phyloP scores from a whole-genome alignment of 2,888 invertebrate genomes.

The Gnatocerus cornutus region DNA sequence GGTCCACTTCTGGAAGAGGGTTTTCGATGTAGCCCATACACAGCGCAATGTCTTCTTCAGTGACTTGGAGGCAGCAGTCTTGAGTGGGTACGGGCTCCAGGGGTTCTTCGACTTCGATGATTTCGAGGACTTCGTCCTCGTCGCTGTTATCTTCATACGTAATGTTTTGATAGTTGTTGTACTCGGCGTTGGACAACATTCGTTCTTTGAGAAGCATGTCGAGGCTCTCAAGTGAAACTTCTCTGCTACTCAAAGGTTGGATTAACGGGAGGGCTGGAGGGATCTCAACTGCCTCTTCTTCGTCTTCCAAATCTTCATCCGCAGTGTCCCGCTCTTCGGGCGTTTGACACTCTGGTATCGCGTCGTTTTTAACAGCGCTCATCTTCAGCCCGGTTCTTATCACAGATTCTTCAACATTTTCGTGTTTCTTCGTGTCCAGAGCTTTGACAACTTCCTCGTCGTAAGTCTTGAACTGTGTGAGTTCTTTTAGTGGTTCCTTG shows the following conservation, averaged over 20 bases:
- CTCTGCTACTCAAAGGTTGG: slow-evolving; percentile 85
- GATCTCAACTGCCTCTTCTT: slow-evolving; percentile 85
- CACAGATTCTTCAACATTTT: slow-evolving; percentile 76
- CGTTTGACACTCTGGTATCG: slow-evolving; percentile 66
- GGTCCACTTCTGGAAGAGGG: slow-evolving; percentile 82
- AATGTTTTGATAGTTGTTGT: slow-evolving; percentile 68
- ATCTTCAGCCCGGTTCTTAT: slow-evolving; percentile 77
- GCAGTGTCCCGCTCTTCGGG: slow-evolving; percentile 63
- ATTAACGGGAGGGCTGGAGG: slow-evolving; percentile 88
- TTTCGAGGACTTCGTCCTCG: slow-evolving; percentile 85
- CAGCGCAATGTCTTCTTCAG: slow-evolving; percentile 92
- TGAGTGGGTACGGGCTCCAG: slow-evolving; percentile 89
- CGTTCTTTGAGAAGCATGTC: slow-evolving; percentile 85
- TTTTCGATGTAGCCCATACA: slow-evolving; percentile 85
- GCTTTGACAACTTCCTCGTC: slow-evolving; percentile 71
- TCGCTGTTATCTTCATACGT: slow-evolving; percentile 75
- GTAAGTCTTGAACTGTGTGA: slow-evolving; percentile 78
- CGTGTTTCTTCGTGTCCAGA: slow-evolving; percentile 73
- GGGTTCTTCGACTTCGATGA: slow-evolving; percentile 86
- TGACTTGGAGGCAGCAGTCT: slow-evolving; percentile 91
- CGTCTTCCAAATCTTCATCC: slow-evolving; percentile 81
- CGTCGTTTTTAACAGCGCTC: slow-evolving; percentile 56
- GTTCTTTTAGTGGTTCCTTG: slow-evolving; percentile 70
- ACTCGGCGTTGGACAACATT: slow-evolving; percentile 71
- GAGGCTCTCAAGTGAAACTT: slow-evolving; percentile 88